Evolutionary conservation across 2,888 invertebrate genomes (phyloP).

Genomic region (Entomobrya multifasciata): DNA sequence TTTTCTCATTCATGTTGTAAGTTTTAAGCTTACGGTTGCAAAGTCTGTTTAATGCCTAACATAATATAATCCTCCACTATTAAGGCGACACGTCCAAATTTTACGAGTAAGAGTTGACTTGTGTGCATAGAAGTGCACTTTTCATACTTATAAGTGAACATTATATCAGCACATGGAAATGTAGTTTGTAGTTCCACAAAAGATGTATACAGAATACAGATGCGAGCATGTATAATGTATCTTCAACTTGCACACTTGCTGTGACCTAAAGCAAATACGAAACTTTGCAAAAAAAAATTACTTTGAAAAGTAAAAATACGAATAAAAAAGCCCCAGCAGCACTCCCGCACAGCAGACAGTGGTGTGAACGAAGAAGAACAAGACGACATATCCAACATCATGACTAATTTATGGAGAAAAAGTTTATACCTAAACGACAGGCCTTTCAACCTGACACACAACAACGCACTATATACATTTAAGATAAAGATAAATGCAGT

Average conservation of each 20-base stretch:
- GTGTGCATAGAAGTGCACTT: too few relatives aligned
- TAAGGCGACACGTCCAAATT: slow-evolving; percentile 5
- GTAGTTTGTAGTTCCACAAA: too few relatives aligned
- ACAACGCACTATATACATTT: slow-evolving; percentile 3
- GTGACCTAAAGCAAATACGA: neutral
- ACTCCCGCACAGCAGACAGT: slow-evolving; percentile 30
- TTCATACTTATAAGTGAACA: too few relatives aligned
- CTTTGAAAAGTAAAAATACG: slow-evolving; percentile 19
- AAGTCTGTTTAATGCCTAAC: too few relatives aligned
- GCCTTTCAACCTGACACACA: slow-evolving; percentile 34
- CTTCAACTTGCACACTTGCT: neutral
- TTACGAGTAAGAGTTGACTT: too few relatives aligned
- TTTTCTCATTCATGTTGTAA: too few relatives aligned
- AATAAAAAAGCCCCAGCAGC: too few relatives aligned
- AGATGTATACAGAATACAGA: slow-evolving; percentile 1
- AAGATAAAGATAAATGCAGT: slow-evolving; percentile 42
- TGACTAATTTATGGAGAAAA: slow-evolving; percentile 62
- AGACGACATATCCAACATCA: slow-evolving; percentile 55
- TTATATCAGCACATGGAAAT: too few relatives aligned
- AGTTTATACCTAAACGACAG: slow-evolving; percentile 41
- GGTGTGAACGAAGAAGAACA: neutral
- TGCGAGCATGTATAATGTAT: slow-evolving; percentile 5
- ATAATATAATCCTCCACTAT: slow-evolving; percentile 15
- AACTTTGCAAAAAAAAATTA: slow-evolving; percentile 17
- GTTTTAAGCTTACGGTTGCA: too few relatives aligned